Conservation (phyloP, 2,113 vertebrate genomes). For the Desmodus rotundus region DNA sequence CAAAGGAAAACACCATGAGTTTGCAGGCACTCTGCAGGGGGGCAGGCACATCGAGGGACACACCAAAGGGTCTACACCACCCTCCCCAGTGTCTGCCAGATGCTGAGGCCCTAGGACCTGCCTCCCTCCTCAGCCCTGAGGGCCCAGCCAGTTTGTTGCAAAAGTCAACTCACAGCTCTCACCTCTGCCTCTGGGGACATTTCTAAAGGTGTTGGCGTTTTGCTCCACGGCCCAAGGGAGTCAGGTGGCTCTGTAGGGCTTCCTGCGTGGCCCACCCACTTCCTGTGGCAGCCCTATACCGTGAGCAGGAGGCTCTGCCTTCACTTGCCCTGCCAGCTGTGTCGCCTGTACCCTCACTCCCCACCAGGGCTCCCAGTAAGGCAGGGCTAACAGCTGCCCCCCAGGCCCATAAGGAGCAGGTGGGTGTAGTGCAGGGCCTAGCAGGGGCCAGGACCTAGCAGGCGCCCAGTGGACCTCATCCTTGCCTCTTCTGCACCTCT, state of each 20-base stretch:
- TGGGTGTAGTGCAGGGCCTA: accelerated
- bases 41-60: accelerated
- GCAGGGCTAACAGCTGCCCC: background rate
- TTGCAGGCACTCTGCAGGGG: background rate
- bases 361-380: background rate
- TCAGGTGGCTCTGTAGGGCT: background rate
- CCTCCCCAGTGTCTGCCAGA: background rate
- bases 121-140: background rate
- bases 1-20: background rate
- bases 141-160: background rate
- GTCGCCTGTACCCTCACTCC: too few species aligned
- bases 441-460: background rate
- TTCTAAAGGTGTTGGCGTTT: background rate
- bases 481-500: background rate
- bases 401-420: background rate
- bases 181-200: too few species aligned
- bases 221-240: too few species aligned
- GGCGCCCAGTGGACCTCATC: background rate
- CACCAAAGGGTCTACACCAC: accelerated
- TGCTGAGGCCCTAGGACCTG: background rate
- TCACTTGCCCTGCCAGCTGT: background rate
- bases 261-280: background rate
- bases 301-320: background rate
- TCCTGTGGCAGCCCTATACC: background rate
- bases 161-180: background rate